A percentile compares a stretch with the other conserved stretches of the same genome.
phyloP scores from a whole-genome alignment of 2,113 vertebrate genomes.

The Oplegnathus fasciatus region DNA sequence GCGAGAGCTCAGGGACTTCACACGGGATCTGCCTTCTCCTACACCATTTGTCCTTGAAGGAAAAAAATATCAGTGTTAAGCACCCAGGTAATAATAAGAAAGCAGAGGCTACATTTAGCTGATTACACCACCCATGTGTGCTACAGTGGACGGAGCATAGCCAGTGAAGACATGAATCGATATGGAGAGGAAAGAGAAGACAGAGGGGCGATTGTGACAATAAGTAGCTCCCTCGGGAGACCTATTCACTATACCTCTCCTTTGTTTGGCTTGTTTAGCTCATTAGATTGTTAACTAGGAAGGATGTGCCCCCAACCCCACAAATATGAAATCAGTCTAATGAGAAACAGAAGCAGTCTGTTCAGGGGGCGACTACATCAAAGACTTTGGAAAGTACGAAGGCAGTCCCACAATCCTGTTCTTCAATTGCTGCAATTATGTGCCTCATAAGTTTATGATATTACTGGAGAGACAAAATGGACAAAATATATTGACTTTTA shows the following conservation, averaged over 20 bases:
- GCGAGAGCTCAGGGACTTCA: conserved; percentile 91
- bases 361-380: conserved; percentile 34
- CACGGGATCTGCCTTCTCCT: conserved; percentile 90
- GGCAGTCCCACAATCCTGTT: conserved; percentile 17
- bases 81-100: conserved; percentile 77
- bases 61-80: conserved; percentile 74
- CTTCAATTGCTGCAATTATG: conserved; percentile 36
- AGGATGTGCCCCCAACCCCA: conserved; percentile 43
- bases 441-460: conserved; percentile 32
- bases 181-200: conserved; percentile 48
- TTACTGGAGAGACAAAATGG: not conserved
- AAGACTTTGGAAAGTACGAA: conserved; percentile 47
- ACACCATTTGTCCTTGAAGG: conserved; percentile 95
- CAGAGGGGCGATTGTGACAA: conserved; percentile 63
- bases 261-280: conserved; percentile 69
- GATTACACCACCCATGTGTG: conserved; percentile 66
- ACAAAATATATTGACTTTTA: not conserved
- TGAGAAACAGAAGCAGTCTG: conserved; percentile 49
- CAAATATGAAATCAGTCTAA: conserved; percentile 58
- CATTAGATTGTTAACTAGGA: conserved; percentile 64
- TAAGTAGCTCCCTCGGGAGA: conserved; percentile 67
- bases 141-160: conserved; percentile 43
- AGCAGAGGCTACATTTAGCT: conserved; percentile 76
- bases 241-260: conserved; percentile 38
- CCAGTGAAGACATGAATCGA: conserved; percentile 58